phyloP scores from a whole-genome alignment of 2,797 vertebrate genomes.

The Enteromius argenteus region DNA sequence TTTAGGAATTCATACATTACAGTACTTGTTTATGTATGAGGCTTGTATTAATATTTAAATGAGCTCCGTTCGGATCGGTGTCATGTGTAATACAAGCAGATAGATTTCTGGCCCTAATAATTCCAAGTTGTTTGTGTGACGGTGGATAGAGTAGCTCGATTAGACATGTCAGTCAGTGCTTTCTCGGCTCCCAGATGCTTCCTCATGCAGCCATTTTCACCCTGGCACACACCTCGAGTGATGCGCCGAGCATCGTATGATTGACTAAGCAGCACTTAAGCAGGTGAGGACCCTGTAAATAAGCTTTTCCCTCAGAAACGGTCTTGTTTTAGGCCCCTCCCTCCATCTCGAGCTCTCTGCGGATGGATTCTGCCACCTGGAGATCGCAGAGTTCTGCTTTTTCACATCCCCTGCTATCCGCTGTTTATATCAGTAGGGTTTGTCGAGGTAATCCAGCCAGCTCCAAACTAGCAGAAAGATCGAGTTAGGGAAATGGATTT shows the following conservation, averaged over 20 bases:
- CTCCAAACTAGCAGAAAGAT: neutral
- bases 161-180: conserved; percentile 31
- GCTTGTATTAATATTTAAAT: conserved; percentile 42
- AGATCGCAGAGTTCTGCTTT: conserved; percentile 8
- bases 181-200: conserved; percentile 16
- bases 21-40: conserved; percentile 10
- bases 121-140: conserved; percentile 45
- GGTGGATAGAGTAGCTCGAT: conserved; percentile 22
- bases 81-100: conserved; percentile 43
- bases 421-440: neutral
- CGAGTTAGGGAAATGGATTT: conserved; percentile 12
- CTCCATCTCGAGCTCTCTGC: neutral
- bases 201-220: conserved; percentile 18
- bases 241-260: neutral
- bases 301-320: conserved; percentile 35
- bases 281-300: conserved; percentile 45
- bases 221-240: conserved; percentile 6
- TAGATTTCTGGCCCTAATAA: conserved; percentile 51
- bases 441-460: neutral
- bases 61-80: neutral
- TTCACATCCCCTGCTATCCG: neutral
- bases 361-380: conserved; percentile 23
- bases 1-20: neutral
- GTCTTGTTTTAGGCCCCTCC: conserved; percentile 3
- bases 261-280: conserved; percentile 46